Conservation (phyloP, 2,797 vertebrate species). For the Diglossa cyanea region DNA sequence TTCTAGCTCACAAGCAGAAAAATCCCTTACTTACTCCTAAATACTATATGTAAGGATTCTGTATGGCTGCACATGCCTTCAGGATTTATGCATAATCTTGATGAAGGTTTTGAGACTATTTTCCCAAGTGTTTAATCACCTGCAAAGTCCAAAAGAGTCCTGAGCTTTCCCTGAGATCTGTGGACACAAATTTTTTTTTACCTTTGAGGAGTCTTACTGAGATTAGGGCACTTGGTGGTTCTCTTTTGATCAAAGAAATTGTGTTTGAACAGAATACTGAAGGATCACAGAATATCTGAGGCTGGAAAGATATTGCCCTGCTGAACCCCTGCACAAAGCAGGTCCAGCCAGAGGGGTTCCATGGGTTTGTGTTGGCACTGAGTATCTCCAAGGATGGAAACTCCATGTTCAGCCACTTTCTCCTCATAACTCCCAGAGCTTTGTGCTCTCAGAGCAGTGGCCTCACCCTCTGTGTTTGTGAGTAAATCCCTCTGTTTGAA, state of each 20-base stretch:
- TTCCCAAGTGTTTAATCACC: neutral
- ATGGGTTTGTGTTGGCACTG: accelerated
- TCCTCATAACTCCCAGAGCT: neutral
- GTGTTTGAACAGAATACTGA: neutral
- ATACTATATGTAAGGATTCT: neutral
- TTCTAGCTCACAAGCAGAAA: neutral
- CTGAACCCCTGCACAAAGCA: neutral
- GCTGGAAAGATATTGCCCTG: neutral
- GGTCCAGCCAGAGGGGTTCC: neutral
- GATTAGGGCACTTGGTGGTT: neutral
- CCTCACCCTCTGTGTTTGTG: neutral
- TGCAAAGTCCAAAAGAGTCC: neutral
- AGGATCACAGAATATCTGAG: neutral
- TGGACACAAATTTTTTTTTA: neutral
- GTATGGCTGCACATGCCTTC: neutral
- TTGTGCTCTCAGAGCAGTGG: neutral
- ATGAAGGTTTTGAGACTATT: neutral
- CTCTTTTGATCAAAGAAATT: neutral
- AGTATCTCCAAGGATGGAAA: neutral
- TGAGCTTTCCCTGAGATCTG: neutral
- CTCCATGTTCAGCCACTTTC: neutral
- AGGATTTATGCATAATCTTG: neutral
- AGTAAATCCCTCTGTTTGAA: neutral
- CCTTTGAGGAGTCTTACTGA: neutral
- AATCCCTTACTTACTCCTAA: neutral